These are phyloP conservation scores for Torymus auratus DNA, from an alignment of 2,888 invertebrate species.

Conservation along the genomic window DNA sequence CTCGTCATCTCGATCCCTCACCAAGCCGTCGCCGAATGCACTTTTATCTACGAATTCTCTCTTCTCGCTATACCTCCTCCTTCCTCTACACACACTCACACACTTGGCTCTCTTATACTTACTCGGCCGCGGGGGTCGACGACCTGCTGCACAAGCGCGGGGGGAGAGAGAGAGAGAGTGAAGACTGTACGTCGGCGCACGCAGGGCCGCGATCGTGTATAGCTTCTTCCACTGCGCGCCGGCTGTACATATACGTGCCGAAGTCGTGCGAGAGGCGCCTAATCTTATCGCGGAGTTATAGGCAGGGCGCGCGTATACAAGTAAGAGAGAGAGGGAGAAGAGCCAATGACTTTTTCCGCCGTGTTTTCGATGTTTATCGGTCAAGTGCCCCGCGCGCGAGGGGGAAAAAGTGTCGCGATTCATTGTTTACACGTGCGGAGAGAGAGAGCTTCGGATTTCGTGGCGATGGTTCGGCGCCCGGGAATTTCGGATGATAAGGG, in stretches of 20 bases:
- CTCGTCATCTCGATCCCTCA: background rate
- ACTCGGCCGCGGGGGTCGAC: slow-evolving; percentile 31
- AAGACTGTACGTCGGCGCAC: background rate
- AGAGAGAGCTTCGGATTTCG: background rate
- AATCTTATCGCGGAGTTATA: slow-evolving; percentile 47
- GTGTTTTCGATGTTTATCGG: slow-evolving; percentile 50
- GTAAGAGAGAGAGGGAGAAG: background rate
- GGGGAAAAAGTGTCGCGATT: background rate
- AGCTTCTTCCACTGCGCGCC: no score
- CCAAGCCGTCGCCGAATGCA: slow-evolving; percentile 62
- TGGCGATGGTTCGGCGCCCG: no score
- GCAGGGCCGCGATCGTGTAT: no score
- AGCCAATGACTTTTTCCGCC: background rate
- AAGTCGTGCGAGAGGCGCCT: background rate
- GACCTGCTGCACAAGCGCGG: slow-evolving; percentile 20
- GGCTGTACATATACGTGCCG: no score
- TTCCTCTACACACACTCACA: background rate
- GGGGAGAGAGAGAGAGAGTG: background rate
- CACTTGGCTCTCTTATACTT: slow-evolving; percentile 1
- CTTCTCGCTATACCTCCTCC: background rate
- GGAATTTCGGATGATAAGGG: no score
- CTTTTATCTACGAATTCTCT: slow-evolving; percentile 67
- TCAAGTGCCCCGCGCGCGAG: slow-evolving; percentile 30
- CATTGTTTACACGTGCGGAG: background rate
- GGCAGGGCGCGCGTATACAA: background rate